phyloP scores from a whole-genome alignment of 1,140 invertebrate species.

The Leucophenga varia region DNA sequence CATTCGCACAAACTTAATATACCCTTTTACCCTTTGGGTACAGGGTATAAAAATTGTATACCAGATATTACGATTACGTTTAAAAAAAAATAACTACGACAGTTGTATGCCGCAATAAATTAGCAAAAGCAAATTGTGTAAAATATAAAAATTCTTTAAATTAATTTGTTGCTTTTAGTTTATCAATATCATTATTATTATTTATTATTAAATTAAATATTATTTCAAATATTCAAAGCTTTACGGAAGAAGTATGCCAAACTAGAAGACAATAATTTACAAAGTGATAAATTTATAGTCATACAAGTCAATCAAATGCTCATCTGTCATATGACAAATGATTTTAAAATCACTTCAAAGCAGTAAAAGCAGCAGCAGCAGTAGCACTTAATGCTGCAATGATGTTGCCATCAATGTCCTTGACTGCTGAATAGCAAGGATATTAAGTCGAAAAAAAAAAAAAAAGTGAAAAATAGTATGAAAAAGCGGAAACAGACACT shows the following conservation, averaged over 20 bases:
- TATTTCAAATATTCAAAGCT: too few relatives aligned
- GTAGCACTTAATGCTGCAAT: too few relatives aligned
- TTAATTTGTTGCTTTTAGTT: slow-evolving; percentile 21
- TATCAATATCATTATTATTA: background rate
- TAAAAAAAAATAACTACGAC: too few relatives aligned
- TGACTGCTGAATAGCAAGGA: too few relatives aligned
- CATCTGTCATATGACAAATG: slow-evolving; percentile 52
- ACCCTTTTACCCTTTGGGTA: too few relatives aligned
- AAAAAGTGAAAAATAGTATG: too few relatives aligned
- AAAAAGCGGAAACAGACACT: slow-evolving; percentile 54
- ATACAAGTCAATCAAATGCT: slow-evolving; percentile 46
- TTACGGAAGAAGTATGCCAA: too few relatives aligned
- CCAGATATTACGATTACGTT: too few relatives aligned
- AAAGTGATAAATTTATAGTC: slow-evolving; percentile 22
- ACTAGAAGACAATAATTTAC: background rate
- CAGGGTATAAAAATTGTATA: too few relatives aligned
- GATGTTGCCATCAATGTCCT: too few relatives aligned
- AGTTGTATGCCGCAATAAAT: slow-evolving; percentile 14
- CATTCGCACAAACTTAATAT: too few relatives aligned
- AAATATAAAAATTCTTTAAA: slow-evolving; percentile 14
- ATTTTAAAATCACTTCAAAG: slow-evolving; percentile 49
- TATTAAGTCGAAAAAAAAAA: too few relatives aligned
- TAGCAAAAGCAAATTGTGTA: background rate
- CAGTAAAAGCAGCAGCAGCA: slow-evolving; percentile 19
- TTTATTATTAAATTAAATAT: background rate